These are phyloP conservation scores for Dione juno DNA, from an alignment of 2,888 invertebrate species.

Conservation along the genomic window DNA sequence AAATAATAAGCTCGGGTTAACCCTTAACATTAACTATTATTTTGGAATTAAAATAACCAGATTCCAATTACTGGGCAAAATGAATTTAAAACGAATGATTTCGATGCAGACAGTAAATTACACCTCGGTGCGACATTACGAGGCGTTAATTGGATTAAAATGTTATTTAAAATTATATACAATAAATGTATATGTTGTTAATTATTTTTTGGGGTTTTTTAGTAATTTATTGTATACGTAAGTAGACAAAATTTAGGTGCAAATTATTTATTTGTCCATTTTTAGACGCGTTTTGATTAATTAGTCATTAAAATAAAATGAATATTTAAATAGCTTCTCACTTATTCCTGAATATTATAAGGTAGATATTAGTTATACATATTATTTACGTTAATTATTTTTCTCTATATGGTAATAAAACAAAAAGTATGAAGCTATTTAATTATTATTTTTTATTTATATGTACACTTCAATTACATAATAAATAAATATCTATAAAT, in stretches of 20 bases:
- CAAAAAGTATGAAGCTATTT: no score
- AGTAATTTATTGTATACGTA: background rate
- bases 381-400: no score
- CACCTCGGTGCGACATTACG: slow-evolving; percentile 28
- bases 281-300: background rate
- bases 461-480: no score
- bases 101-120: slow-evolving; percentile 37
- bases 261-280: background rate
- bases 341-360: no score
- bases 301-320: background rate
- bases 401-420: no score
- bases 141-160: slow-evolving; percentile 36
- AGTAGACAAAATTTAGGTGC: background rate
- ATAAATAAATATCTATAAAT: no score
- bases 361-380: no score
- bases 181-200: background rate
- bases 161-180: slow-evolving; percentile 27
- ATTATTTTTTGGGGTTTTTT: slow-evolving; percentile 5
- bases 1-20: slow-evolving; percentile 15
- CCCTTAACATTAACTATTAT: slow-evolving; percentile 11
- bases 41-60: slow-evolving; percentile 30
- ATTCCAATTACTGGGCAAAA: slow-evolving; percentile 26
- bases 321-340: no score
- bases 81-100: slow-evolving; percentile 34
- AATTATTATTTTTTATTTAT: no score